A percentile compares a stretch with the other conserved stretches of the same genome.
phyloP scores from a whole-genome alignment of 2,113 vertebrate species.

The Gambusia holbrooki region DNA sequence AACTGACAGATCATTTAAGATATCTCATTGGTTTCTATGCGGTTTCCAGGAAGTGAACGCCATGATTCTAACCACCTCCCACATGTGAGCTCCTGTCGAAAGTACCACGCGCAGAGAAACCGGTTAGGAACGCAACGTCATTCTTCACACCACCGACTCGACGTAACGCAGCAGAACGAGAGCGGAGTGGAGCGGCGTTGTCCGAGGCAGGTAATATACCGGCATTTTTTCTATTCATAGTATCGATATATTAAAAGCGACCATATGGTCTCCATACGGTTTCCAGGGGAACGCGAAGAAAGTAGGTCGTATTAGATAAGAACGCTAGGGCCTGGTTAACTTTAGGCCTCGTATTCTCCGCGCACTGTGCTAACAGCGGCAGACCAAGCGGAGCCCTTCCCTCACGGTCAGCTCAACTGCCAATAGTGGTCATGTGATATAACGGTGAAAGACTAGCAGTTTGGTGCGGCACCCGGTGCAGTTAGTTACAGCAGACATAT shows the following conservation, averaged over 20 bases:
- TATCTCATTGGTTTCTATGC: constrained; percentile 64
- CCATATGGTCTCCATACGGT: constrained; percentile 8
- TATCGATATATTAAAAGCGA: not conserved
- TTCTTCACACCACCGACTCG: constrained; percentile 70
- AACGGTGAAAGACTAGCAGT: constrained; percentile 50
- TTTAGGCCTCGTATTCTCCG: constrained; percentile 70
- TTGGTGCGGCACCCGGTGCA: constrained; percentile 38
- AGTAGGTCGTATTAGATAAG: constrained; percentile 72
- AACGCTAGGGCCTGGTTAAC: constrained; percentile 77
- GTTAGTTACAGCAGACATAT: not conserved
- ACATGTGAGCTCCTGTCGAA: constrained; percentile 74
- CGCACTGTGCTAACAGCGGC: constrained; percentile 64
- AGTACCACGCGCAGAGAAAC: constrained; percentile 78
- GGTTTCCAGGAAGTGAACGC: constrained; percentile 81
- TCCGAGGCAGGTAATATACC: constrained; percentile 75
- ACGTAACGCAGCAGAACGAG: constrained; percentile 60
- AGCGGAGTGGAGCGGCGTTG: constrained; percentile 81
- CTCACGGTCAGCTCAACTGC: constrained; percentile 49
- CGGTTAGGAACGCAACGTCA: constrained; percentile 78
- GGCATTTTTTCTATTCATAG: not conserved
- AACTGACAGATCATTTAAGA: constrained; percentile 30
- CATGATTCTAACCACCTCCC: constrained; percentile 68
- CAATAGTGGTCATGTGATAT: constrained; percentile 58
- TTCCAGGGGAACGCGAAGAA: constrained; percentile 28
- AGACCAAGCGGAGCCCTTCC: constrained; percentile 44